Evolutionary conservation across 2,113 vertebrate species (phyloP).

Genomic region (Entosphenus tridentatus): DNA sequence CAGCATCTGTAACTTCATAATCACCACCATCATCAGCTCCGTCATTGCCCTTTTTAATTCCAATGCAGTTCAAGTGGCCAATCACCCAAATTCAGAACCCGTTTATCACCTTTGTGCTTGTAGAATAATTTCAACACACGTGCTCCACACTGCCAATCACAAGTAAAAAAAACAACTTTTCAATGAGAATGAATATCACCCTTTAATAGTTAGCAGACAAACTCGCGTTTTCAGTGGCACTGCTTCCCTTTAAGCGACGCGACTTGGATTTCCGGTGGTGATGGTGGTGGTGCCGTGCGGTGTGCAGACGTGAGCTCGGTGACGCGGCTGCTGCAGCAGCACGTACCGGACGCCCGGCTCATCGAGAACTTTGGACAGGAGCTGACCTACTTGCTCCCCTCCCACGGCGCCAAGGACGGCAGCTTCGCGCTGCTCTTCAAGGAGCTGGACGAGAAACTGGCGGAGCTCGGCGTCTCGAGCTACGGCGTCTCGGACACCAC

Average conservation of each 20-base stretch:
- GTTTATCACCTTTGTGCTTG: not conserved
- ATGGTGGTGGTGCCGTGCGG: too few species aligned
- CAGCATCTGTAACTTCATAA: too few species aligned
- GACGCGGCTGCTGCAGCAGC: not conserved
- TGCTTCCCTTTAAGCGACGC: too few species aligned
- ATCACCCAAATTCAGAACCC: not conserved
- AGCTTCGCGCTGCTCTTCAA: slow-evolving; percentile 1
- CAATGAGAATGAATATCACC: too few species aligned
- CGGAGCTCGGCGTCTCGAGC: not conserved
- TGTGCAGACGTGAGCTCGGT: not conserved
- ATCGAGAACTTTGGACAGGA: not conserved
- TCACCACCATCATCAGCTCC: too few species aligned
- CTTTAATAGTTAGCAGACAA: too few species aligned
- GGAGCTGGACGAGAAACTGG: not conserved
- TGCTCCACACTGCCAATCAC: not conserved
- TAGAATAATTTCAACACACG: not conserved
- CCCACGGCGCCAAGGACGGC: not conserved
- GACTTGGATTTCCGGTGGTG: too few species aligned
- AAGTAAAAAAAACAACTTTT: too few species aligned
- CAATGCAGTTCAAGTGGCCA: too few species aligned
- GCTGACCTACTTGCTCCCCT: not conserved
- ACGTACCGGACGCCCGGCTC: not conserved
- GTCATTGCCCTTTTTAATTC: too few species aligned
- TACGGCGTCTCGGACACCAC: not conserved
- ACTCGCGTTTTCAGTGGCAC: too few species aligned